phyloP scores from a whole-genome alignment of 1,140 invertebrate genomes.

The Chionoecetes opilio region DNA sequence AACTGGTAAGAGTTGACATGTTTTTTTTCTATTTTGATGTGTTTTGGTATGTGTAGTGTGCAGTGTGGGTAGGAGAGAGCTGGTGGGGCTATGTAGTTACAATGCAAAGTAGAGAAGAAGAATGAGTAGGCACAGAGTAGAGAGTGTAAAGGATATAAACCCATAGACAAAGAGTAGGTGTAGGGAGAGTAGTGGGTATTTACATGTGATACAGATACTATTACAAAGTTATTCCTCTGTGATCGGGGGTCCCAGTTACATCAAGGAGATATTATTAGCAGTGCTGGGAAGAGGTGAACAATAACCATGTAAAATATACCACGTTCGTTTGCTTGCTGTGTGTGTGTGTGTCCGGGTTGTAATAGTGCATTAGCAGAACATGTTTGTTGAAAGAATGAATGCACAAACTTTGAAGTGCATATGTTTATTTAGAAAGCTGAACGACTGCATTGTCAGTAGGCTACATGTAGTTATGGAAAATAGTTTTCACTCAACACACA shows the following conservation, averaged over 20 bases:
- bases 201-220: background rate
- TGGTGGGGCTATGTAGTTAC: background rate
- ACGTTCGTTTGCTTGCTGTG: too few relatives aligned
- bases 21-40: too few relatives aligned
- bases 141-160: background rate
- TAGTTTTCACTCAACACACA: too few relatives aligned
- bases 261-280: background rate
- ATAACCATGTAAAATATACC: too few relatives aligned
- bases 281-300: background rate
- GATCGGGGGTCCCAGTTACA: background rate
- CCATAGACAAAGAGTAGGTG: background rate
- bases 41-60: background rate
- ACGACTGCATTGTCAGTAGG: background rate
- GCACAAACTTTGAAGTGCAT: background rate
- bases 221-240: background rate
- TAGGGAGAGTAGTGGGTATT: background rate
- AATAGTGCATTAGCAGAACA: too few relatives aligned
- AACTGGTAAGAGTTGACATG: background rate
- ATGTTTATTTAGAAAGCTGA: conserved; percentile 14
- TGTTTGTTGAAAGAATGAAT: background rate
- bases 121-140: background rate
- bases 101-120: background rate
- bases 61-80: background rate
- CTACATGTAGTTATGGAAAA: background rate
- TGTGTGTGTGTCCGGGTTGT: too few relatives aligned